A percentile compares a stretch with the other conserved stretches of the same genome.
These are phyloP conservation scores for Apamea sordens DNA, from an alignment of 2,888 invertebrate species.

Conservation along the genomic window DNA sequence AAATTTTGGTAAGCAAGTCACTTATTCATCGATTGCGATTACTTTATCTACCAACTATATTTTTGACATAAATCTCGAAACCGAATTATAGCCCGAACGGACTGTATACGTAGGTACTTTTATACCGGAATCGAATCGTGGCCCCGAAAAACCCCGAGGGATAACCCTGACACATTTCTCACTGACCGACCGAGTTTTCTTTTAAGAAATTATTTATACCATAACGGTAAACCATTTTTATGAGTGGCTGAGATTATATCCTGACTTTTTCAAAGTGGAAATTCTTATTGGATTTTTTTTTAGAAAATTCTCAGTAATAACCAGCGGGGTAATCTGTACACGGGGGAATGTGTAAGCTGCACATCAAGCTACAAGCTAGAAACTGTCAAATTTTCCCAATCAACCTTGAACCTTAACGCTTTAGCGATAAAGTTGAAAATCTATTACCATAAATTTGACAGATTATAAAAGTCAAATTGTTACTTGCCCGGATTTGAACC, in stretches of 20 bases:
- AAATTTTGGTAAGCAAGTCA: neutral
- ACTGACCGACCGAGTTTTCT: constrained; percentile 49
- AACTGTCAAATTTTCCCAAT: too few species aligned
- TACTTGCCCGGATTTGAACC: neutral
- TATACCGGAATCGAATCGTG: constrained; percentile 49
- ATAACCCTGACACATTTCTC: constrained; percentile 45
- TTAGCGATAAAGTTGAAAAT: too few species aligned
- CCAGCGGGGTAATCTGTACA: neutral
- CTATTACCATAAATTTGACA: too few species aligned
- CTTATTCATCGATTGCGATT: neutral
- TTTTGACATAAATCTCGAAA: constrained; percentile 23
- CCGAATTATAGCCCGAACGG: constrained; percentile 18
- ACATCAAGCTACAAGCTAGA: too few species aligned
- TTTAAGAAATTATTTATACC: constrained; percentile 42
- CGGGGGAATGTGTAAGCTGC: too few species aligned
- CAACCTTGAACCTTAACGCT: too few species aligned
- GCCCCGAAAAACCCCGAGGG: constrained; percentile 41
- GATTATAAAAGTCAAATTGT: neutral
- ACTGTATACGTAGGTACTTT: constrained; percentile 44
- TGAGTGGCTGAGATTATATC: constrained; percentile 22
- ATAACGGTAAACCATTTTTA: constrained; percentile 31
- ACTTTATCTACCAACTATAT: constrained; percentile 1
- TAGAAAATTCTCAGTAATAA: neutral
- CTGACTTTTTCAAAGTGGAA: neutral
- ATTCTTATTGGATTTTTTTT: neutral